These are phyloP conservation scores for Chymomyza fuscimana DNA, from an alignment of 2,888 invertebrate species.

Conservation along the genomic window DNA sequence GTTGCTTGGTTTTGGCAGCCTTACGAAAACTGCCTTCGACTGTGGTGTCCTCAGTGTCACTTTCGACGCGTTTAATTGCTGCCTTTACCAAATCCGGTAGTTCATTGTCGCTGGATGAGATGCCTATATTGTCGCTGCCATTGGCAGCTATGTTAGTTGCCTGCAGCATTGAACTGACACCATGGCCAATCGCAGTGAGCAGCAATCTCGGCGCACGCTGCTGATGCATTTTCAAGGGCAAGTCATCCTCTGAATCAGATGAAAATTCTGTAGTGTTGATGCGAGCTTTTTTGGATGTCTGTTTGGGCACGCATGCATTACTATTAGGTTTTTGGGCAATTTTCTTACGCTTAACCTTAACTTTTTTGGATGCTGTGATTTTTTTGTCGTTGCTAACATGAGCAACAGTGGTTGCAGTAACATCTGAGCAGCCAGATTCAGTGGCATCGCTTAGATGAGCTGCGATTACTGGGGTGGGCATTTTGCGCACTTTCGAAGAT, in stretches of 20 bases:
- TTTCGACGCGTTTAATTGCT: slow-evolving; percentile 87
- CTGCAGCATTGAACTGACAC: background rate
- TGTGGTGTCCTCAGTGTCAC: slow-evolving; percentile 84
- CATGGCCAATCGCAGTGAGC: slow-evolving; percentile 66
- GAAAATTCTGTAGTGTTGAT: slow-evolving; percentile 44
- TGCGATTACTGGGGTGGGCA: slow-evolving; percentile 13
- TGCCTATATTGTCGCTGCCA: slow-evolving; percentile 68
- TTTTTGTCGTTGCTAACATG: slow-evolving; percentile 32
- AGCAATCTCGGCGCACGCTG: slow-evolving; percentile 73
- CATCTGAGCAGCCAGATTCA: slow-evolving; percentile 72
- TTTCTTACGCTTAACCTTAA: slow-evolving; percentile 77
- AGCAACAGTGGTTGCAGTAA: slow-evolving; percentile 56
- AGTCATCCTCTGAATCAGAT: slow-evolving; percentile 74
- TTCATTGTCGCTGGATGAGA: slow-evolving; percentile 87
- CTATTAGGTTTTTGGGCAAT: slow-evolving; percentile 45
- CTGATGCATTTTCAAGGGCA: slow-evolving; percentile 64
- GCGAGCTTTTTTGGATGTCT: slow-evolving; percentile 30
- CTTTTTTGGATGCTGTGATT: slow-evolving; percentile 63
- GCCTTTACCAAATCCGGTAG: slow-evolving; percentile 87
- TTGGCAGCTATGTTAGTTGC: background rate
- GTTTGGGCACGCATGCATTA: slow-evolving; percentile 40
- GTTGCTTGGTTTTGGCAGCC: slow-evolving; percentile 76
- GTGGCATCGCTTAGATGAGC: slow-evolving; percentile 62
- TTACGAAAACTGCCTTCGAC: slow-evolving; percentile 44
- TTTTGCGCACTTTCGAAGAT: slow-evolving; percentile 22